Percentiles rank a stretch among this genome's conserved stretches.
These are phyloP conservation scores for Torymus aiolomorphi DNA, from an alignment of 2,888 invertebrate species.

Conservation along the genomic window DNA sequence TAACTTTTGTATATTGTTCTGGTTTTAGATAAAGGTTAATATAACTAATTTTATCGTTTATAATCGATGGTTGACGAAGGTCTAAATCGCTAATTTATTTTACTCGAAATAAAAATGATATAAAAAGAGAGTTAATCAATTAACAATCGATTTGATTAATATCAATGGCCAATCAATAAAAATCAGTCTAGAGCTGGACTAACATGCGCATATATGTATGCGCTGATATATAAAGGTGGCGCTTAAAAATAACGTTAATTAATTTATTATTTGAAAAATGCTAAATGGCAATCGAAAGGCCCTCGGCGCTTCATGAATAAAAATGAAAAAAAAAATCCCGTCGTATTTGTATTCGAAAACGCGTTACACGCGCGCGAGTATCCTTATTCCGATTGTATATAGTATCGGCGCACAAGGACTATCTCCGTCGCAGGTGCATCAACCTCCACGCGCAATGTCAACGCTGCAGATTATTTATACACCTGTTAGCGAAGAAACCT, in stretches of 20 bases:
- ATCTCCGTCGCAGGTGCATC: conserved; percentile 6
- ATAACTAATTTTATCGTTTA: too few relatives aligned
- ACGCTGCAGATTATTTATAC: not conserved
- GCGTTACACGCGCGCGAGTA: not conserved
- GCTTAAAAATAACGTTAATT: not conserved
- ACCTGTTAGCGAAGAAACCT: not conserved
- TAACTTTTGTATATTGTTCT: too few relatives aligned
- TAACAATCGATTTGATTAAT: too few relatives aligned
- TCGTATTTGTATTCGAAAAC: conserved; percentile 37
- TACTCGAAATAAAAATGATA: too few relatives aligned
- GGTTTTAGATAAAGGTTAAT: too few relatives aligned
- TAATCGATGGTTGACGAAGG: too few relatives aligned
- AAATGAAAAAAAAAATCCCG: conserved; percentile 25
- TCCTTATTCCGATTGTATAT: not conserved
- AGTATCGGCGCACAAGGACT: not conserved
- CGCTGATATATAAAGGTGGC: too few relatives aligned
- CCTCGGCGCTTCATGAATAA: conserved; percentile 31
- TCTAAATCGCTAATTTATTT: too few relatives aligned
- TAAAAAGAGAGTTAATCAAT: too few relatives aligned
- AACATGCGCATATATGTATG: too few relatives aligned
- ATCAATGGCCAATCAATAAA: too few relatives aligned
- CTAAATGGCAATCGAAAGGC: conserved; percentile 5
- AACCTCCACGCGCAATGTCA: conserved; percentile 10
- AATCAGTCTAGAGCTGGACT: too few relatives aligned
- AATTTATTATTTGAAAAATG: not conserved